Evolutionary conservation across 2,113 vertebrate species (phyloP).

Genomic region (Cynoglossus semilaevis): DNA sequence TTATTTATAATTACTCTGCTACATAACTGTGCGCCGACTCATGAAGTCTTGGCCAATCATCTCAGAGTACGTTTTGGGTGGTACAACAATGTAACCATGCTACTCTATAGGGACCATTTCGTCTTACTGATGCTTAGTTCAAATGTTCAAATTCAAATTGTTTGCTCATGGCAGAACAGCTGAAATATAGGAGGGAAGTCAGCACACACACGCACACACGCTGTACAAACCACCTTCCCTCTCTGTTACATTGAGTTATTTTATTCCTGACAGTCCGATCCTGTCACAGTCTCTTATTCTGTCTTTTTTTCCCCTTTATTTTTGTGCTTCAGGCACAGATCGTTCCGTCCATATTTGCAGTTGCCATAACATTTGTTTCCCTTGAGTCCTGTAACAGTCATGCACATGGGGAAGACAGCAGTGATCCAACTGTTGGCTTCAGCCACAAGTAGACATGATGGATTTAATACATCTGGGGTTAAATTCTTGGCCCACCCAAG

Average conservation of each 20-base stretch:
- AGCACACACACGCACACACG: constrained; percentile 9
- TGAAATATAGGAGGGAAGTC: constrained; percentile 5
- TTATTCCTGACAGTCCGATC: neutral
- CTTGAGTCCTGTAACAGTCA: constrained; percentile 41
- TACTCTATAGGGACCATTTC: constrained; percentile 17
- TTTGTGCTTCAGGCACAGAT: constrained; percentile 29
- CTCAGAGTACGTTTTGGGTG: constrained; percentile 3
- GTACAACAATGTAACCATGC: neutral
- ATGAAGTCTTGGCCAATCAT: neutral
- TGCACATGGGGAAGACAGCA: constrained; percentile 40
- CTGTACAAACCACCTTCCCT: neutral
- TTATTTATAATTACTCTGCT: neutral
- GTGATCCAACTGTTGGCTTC: constrained; percentile 60
- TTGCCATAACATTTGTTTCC: constrained; percentile 68
- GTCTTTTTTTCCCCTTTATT: neutral
- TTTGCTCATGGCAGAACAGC: neutral
- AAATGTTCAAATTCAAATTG: constrained; percentile 21
- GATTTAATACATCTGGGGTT: constrained; percentile 48
- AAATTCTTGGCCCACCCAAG: constrained; percentile 62
- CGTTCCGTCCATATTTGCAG: constrained; percentile 56
- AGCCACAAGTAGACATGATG: constrained; percentile 37
- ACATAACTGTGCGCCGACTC: neutral
- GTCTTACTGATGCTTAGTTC: constrained; percentile 4
- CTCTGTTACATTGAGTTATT: neutral
- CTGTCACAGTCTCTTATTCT: neutral